Evolutionary conservation across 2,888 invertebrate genomes (phyloP), one percentile per base, ranked within the genome.

Genomic region (Acronicta psi): DNA sequence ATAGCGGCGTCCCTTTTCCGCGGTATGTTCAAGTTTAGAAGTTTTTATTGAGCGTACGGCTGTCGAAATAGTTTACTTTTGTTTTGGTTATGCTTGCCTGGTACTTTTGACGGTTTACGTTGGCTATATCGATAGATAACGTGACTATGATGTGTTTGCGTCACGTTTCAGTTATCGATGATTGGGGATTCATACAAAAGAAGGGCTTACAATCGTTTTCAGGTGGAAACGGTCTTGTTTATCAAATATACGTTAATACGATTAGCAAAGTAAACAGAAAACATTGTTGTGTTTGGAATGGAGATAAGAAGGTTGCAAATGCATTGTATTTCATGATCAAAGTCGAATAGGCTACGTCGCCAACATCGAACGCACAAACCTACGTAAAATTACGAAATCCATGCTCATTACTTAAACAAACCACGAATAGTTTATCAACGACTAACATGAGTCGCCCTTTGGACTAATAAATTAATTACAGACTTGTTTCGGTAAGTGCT

Each of bases 91-190:
- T 94, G 92, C 58, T 84, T 71, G 83, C 93, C 93, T 94, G 85
- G 93, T 93, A 92, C 77, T 84, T 90, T 91, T 89, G 92, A 93
- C 90, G 90, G 87, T 88, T 86, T 84, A 89, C 92, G 92, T 91
- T 91, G 85, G 86, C 85, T 91, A 89, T 92, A 88, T 93, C 91
- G 92, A 93, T 90, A 89, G 85, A 87, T 88, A 75, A 83, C 86
- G 88, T 87, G 81, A 87, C 83, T 85, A 72, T 59, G 69, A 63
- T 69, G 59, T 61, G 74, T 79, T 81, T 72, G 81, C 75, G 80
- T 80, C 81, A 82, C 80, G 80, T 79, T 72, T 79, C 75, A 51
- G 31, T 64, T 72, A 46, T 75, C 72, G 74, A 74, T 73, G 29
- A 52, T 50, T 18, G 36, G 49, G 53, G 34, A 42, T 58, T 53